A percentile compares a stretch with the other conserved stretches of the same genome.
Conservation (phyloP, 2,888 invertebrate genomes). For the Cephus nigrinus region DNA sequence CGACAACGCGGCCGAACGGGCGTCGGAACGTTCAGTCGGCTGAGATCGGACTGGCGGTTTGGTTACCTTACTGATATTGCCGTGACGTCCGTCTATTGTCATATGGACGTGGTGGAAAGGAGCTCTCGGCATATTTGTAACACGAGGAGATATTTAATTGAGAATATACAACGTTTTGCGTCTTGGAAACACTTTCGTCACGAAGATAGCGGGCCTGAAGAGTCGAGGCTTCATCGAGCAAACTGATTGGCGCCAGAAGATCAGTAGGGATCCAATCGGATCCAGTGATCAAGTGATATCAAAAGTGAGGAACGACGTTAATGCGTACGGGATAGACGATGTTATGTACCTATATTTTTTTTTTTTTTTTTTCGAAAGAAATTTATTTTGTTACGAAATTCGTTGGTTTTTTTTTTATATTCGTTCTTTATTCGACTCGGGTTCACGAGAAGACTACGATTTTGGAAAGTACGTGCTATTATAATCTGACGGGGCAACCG, state of each 20-base stretch:
- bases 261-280: not conserved
- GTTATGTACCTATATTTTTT: not conserved
- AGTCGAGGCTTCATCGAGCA: not conserved
- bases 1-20: constrained; percentile 22
- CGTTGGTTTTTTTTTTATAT: not conserved
- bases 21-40: constrained; percentile 26
- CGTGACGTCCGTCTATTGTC: not conserved
- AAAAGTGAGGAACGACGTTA: not conserved
- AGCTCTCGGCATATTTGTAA: not conserved
- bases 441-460: not conserved
- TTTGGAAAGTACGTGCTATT: not conserved
- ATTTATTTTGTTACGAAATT: not conserved
- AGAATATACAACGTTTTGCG: not conserved
- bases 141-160: not conserved
- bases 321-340: not conserved
- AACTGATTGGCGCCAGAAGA: not conserved
- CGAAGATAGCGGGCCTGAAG: not conserved
- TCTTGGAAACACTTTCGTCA: not conserved
- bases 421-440: not conserved
- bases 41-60: constrained; percentile 21
- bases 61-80: not conserved
- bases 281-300: not conserved
- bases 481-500: not conserved
- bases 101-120: not conserved
- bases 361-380: not conserved